Evolutionary conservation across 2,113 vertebrate genomes (phyloP).

Genomic region (Holacanthus passer): DNA sequence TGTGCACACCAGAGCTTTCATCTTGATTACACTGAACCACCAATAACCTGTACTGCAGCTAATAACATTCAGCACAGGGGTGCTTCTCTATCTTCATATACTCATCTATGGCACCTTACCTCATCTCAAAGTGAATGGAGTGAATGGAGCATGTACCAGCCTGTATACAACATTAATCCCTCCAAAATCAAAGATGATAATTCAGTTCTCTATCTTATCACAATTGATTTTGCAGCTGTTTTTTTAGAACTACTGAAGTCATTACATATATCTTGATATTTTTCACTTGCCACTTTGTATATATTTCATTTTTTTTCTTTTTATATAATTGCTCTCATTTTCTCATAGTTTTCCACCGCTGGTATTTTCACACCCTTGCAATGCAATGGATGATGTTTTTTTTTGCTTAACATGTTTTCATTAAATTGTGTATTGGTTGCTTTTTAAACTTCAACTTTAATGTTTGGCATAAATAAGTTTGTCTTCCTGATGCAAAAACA

Average conservation of each 20-base stretch:
- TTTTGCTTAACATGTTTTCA: not conserved
- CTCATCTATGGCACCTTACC: constrained; percentile 9
- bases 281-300: not conserved
- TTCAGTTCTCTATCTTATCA: not conserved
- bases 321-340: not conserved
- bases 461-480: not conserved
- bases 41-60: constrained; percentile 38
- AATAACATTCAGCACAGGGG: constrained; percentile 39
- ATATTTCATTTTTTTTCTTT: not conserved
- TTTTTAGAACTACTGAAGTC: not conserved
- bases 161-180: not conserved
- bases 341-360: not conserved
- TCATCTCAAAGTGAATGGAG: constrained; percentile 8
- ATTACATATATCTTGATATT: not conserved
- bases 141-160: not conserved
- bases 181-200: not conserved
- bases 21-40: constrained; percentile 66
- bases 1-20: constrained; percentile 54
- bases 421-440: not conserved
- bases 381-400: not conserved
- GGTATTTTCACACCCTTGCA: not conserved
- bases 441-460: not conserved
- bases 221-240: not conserved
- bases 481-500: not conserved
- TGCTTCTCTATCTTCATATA: constrained; percentile 19